Base-by-base conservation (phyloP, 2,888 invertebrate genomes). In the Metacarcinus magister region DNA sequence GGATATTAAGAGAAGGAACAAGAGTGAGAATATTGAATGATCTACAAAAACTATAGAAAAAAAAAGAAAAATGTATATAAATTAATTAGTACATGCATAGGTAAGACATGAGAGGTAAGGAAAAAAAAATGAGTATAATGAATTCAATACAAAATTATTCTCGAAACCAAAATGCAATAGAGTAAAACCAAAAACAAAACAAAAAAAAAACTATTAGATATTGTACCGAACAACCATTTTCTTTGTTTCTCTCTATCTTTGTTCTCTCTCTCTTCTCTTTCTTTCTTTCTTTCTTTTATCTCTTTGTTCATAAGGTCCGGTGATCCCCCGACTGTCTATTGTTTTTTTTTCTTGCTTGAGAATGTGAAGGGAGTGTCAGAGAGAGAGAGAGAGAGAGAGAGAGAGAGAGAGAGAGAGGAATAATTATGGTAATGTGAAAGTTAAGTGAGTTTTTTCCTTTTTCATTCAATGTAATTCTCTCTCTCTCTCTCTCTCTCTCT, bases 361-460 rank as follows among this genome's bases (percentile, higher is more conserved):
- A 54, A 16, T 13, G 54, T 13, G 60, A 19, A 67, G 60, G 19
- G 60, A 67, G 60, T 19, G 60, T 19, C 16, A 67, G 60, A 67
- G 60, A 67, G 60, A 67, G 60, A 67, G 60, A 67, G 60, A 67
- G 60, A 67, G 60, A 67, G 60, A 67, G 60, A 67, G n/a, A n/a
- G 67, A 67, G 67, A 67, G 67, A 67, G 67, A 67, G 67, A 67
- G 67, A 67, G 67, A 67, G 67, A 67, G 67, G 67, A 67, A n/a
- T 19, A 54, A 54, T 39, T 54, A 54, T 54, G 54, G 8, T 54
- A 54, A 54, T 54, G 67, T 19, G 67, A 67, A n/a, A n/a, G n/a
- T 67, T 67, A 67, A 67, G 1, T 4, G n/a, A 67, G 2, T 67
- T 67, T 48, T 48, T 48, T 48, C 2, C 2, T 3, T 2, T 48